Evolutionary conservation across 1,140 invertebrate genomes (phyloP).

Genomic region (Caenorhabditis inopinata): DNA sequence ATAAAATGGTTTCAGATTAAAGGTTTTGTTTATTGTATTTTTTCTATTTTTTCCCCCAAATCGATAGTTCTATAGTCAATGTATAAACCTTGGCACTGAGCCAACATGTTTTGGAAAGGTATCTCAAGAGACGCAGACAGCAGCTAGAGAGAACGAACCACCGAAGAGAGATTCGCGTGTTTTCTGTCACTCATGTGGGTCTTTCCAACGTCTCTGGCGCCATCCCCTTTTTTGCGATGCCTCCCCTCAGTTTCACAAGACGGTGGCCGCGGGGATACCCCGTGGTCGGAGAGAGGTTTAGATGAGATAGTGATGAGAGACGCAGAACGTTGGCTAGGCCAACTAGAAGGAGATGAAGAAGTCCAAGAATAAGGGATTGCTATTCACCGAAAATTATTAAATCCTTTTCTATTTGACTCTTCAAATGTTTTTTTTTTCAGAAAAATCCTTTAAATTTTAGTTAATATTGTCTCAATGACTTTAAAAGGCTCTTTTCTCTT

Average conservation of each 20-base stretch:
- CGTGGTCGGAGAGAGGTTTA: background rate
- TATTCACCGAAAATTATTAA: background rate
- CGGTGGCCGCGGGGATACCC: conserved; percentile 8
- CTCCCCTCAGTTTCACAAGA: background rate
- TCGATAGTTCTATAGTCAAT: too few species aligned
- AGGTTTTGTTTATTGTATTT: background rate
- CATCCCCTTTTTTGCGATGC: background rate
- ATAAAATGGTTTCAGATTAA: background rate
- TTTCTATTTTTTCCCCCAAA: background rate
- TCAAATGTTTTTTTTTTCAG: background rate
- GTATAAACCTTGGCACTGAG: background rate
- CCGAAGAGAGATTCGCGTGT: background rate
- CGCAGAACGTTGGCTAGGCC: background rate
- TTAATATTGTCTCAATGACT: too few species aligned
- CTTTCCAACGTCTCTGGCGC: background rate
- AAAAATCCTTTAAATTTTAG: too few species aligned
- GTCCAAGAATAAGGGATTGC: background rate
- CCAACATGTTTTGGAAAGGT: background rate
- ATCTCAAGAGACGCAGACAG: too few species aligned
- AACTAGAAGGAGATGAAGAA: conserved; percentile 7
- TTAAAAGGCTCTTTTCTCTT: too few species aligned
- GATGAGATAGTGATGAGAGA: background rate
- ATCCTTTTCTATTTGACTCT: too few species aligned
- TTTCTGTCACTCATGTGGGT: background rate
- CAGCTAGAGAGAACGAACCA: background rate